Evolutionary conservation across 2,113 vertebrate genomes (phyloP).

Genomic region (Donacobius atricapilla): DNA sequence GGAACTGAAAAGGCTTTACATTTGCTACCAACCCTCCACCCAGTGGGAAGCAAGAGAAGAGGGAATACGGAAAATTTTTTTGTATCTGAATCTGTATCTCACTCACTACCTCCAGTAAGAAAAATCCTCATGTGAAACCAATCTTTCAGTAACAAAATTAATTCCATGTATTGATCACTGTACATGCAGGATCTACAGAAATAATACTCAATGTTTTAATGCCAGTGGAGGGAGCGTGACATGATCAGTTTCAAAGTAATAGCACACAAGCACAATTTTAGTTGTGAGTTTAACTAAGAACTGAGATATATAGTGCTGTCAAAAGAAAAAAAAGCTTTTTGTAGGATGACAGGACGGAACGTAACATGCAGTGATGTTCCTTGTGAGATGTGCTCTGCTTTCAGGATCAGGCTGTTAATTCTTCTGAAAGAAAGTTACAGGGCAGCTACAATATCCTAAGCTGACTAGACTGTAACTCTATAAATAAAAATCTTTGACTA

Average conservation of each 20-base stretch:
- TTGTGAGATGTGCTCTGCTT: background rate
- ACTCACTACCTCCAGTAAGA: background rate
- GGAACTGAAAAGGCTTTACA: background rate
- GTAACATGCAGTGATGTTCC: background rate
- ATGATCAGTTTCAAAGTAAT: background rate
- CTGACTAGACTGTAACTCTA: background rate
- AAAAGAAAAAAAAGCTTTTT: background rate
- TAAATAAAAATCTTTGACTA: background rate
- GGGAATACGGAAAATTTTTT: background rate
- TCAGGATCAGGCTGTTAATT: background rate
- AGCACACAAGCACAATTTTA: background rate
- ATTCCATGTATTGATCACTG: background rate
- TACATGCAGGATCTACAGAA: background rate
- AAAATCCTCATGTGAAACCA: background rate
- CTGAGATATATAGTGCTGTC: background rate
- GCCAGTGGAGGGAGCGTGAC: background rate
- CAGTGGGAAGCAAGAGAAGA: background rate
- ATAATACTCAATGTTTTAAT: background rate
- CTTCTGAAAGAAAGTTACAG: background rate
- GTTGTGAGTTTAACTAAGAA: background rate
- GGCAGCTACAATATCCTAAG: background rate
- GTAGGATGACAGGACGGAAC: background rate
- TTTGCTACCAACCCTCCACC: background rate
- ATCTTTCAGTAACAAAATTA: background rate
- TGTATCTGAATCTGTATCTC: background rate